Percentiles rank a stretch among this genome's conserved stretches.
Evolutionary conservation across 2,113 vertebrate species (phyloP).

Genomic region (Corvus hawaiiensis): DNA sequence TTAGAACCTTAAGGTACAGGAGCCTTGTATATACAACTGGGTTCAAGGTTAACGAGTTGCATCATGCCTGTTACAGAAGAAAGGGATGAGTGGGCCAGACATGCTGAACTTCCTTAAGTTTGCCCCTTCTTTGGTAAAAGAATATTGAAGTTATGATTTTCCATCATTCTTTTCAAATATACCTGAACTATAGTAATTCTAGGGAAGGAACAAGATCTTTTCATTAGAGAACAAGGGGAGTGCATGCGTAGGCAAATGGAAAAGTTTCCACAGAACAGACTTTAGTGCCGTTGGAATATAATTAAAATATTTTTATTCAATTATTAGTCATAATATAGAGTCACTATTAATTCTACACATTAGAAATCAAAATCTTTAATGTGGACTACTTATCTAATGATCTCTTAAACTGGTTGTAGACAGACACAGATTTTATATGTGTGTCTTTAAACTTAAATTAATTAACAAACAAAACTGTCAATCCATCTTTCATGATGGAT

Average conservation of each 20-base stretch:
- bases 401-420: background rate
- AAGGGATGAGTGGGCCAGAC: background rate
- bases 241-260: background rate
- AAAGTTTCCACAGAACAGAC: background rate
- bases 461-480: background rate
- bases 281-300: background rate
- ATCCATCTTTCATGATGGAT: background rate
- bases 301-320: background rate
- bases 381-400: background rate
- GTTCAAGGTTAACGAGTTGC: background rate
- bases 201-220: background rate
- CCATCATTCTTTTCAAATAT: background rate
- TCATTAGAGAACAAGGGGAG: background rate
- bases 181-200: background rate
- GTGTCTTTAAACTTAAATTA: background rate
- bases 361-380: background rate
- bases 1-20: background rate
- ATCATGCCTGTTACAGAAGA: background rate
- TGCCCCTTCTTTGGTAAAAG: background rate
- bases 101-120: background rate
- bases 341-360: background rate
- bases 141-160: background rate
- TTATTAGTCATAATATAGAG: background rate
- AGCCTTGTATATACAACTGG: background rate
- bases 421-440: background rate